Percentiles rank a stretch among this genome's conserved stretches.
phyloP scores from a whole-genome alignment of 2,797 vertebrate species.

The Meda fulgida region DNA sequence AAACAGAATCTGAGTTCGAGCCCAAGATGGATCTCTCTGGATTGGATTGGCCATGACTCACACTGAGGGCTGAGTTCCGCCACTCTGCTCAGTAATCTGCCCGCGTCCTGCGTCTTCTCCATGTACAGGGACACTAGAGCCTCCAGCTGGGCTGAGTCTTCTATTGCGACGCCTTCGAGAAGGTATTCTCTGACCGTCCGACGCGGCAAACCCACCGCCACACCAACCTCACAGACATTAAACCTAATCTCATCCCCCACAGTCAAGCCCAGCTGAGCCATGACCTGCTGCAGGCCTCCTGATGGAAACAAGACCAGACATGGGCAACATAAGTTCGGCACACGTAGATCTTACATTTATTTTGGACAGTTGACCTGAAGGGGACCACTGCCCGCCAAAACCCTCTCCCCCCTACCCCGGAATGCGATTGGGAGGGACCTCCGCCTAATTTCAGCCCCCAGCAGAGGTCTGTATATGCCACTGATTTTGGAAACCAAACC shows the following conservation, averaged over 20 bases:
- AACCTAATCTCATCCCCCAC: conserved; percentile 52
- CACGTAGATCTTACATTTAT: neutral
- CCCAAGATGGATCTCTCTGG: neutral
- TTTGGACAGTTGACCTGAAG: neutral
- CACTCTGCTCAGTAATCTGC: conserved; percentile 59
- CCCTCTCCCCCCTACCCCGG: too few relatives aligned
- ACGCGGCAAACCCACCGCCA: conserved; percentile 62
- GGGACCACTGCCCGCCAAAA: too few relatives aligned
- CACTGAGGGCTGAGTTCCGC: conserved; percentile 53
- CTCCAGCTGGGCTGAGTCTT: conserved; percentile 61
- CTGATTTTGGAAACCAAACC: neutral
- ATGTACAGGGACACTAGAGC: conserved; percentile 64
- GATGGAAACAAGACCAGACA: conserved; percentile 3
- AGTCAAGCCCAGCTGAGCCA: conserved; percentile 45
- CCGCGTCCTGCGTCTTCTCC: conserved; percentile 62
- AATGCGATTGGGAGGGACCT: too few relatives aligned
- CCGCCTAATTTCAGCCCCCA: too few relatives aligned
- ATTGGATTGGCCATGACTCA: conserved; percentile 49
- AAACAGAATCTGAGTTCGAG: neutral
- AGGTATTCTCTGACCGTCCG: conserved; percentile 60
- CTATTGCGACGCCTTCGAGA: conserved; percentile 61
- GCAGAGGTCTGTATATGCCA: too few relatives aligned
- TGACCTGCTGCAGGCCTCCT: conserved; percentile 60
- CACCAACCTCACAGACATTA: conserved; percentile 66
- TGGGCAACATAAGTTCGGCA: neutral